These are phyloP conservation scores for Acrossocheilus wenchowensis DNA, from an alignment of 2,797 vertebrate genomes.

Conservation along the genomic window DNA sequence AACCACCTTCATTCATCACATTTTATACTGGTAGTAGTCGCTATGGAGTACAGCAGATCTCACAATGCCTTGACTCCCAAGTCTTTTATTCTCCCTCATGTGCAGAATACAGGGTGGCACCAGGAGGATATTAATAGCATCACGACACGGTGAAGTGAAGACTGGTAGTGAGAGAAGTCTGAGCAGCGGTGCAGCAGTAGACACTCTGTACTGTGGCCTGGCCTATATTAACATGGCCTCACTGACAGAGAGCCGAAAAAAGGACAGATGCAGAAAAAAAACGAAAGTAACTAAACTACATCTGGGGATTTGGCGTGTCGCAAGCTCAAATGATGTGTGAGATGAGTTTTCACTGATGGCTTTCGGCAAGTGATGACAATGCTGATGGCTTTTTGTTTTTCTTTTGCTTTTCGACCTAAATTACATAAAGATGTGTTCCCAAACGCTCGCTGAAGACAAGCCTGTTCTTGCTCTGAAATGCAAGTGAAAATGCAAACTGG, in stretches of 20 bases:
- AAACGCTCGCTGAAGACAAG: background rate
- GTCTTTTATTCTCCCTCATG: slow-evolving; percentile 17
- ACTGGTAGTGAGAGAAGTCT: slow-evolving; percentile 26
- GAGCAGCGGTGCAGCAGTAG: slow-evolving; percentile 18
- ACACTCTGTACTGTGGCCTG: slow-evolving; percentile 30
- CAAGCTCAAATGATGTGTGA: background rate
- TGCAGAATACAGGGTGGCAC: slow-evolving; percentile 22
- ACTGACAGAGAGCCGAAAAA: background rate
- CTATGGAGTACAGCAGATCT: background rate
- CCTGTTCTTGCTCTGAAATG: slow-evolving; percentile 27
- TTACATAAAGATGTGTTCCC: background rate
- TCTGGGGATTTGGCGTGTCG: background rate
- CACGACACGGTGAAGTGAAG: slow-evolving; percentile 31
- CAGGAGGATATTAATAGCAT: slow-evolving; percentile 35
- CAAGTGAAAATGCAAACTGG: slow-evolving; percentile 6
- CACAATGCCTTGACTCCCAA: background rate
- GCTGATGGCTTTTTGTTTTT: background rate
- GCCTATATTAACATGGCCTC: slow-evolving; percentile 38
- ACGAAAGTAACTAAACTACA: background rate
- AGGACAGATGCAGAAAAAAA: background rate
- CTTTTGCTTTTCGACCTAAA: background rate
- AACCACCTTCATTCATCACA: slow-evolving; percentile 15
- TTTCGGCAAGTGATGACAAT: slow-evolving; percentile 6
- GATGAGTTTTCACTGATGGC: background rate
- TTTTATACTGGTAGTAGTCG: background rate